Base-by-base conservation (phyloP, 2,888 invertebrate genomes). In the Epsilonema sp. region DNA sequence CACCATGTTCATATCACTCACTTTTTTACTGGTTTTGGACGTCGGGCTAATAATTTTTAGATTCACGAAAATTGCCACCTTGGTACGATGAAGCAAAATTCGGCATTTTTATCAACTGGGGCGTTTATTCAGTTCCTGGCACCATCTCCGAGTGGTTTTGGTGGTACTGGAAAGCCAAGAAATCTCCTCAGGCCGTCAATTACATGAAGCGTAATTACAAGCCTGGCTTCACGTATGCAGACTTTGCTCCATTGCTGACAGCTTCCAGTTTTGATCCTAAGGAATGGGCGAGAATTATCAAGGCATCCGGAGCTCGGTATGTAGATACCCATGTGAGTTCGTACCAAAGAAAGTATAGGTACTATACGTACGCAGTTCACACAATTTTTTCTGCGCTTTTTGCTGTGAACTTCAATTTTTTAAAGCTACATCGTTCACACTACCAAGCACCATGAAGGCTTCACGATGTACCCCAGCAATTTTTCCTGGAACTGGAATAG, bases 161-260 rank as follows among this genome's bases (percentile, higher is more conserved):
- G 65, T 54, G 56, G 23, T 25, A 52, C 44, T 64, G 61, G 61
- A 13, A 31, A 31, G 16, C n/a, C n/a, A n/a, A n/a, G n/a, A n/a
- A n/a, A n/a, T n/a, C n/a, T n/a, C n/a, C n/a, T n/a, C n/a, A n/a
- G n/a, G n/a, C n/a, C n/a, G 31, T 31, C 31, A 31, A 31, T 8
- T 31, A 13, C 16, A 31, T 90, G 82, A 65, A 74, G 24, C 70
- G 76, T 24, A 82, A 82, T 59, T 87, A 82, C 65, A 78, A 77
- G 46, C 82, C 83, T 1, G 74, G 73, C 42, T 86, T 83, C 60
- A 77, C 80, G 0, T 90, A 90, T 66, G 84, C 84, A 62, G 82
- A 87, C 46, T 89, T 89, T 68, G 89, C 78, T 0, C 74, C 74
- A 3, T 44, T 81, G 58, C 87, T 89, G 57, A 84, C 77, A 2